A percentile compares a stretch with the other conserved stretches of the same genome.
Conservation (phyloP, 2,113 vertebrate species). For the Pagrus major region DNA sequence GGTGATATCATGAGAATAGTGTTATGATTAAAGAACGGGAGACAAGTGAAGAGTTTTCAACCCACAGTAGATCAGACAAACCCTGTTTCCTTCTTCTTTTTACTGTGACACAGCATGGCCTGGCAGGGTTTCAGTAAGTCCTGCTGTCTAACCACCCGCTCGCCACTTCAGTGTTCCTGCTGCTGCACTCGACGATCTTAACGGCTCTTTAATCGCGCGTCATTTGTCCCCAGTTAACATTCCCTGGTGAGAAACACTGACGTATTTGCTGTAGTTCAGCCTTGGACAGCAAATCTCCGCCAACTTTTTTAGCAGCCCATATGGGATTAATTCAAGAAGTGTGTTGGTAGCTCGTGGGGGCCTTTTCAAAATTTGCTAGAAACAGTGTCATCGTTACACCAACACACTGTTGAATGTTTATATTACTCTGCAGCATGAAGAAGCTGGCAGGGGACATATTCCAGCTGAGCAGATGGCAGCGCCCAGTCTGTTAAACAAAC, state of each 20-base stretch:
- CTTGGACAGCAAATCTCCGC: neutral
- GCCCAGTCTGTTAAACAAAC: slow-evolving; percentile 9
- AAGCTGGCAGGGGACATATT: slow-evolving; percentile 19
- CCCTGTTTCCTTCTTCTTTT: slow-evolving; percentile 41
- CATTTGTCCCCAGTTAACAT: neutral
- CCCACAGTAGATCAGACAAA: neutral
- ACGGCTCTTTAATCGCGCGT: neutral
- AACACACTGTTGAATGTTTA: slow-evolving; percentile 39
- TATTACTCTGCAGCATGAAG: neutral
- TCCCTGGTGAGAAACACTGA: neutral
- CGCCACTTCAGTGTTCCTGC: slow-evolving; percentile 18
- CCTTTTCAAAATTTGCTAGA: neutral
- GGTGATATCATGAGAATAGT: neutral
- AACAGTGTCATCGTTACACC: neutral
- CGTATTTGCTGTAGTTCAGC: too few species aligned
- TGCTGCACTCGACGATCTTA: neutral
- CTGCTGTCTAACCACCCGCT: slow-evolving; percentile 12
- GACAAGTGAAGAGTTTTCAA: neutral
- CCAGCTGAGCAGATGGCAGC: slow-evolving; percentile 31
- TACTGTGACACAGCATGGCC: slow-evolving; percentile 59
- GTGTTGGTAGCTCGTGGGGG: neutral
- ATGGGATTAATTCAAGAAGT: neutral
- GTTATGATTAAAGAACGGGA: neutral
- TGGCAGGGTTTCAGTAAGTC: neutral
- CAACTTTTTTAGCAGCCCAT: too few species aligned